A percentile compares a stretch with the other conserved stretches of the same genome.
Evolutionary conservation across 2,113 vertebrate genomes (phyloP).

Genomic region (Laticauda laticaudata): DNA sequence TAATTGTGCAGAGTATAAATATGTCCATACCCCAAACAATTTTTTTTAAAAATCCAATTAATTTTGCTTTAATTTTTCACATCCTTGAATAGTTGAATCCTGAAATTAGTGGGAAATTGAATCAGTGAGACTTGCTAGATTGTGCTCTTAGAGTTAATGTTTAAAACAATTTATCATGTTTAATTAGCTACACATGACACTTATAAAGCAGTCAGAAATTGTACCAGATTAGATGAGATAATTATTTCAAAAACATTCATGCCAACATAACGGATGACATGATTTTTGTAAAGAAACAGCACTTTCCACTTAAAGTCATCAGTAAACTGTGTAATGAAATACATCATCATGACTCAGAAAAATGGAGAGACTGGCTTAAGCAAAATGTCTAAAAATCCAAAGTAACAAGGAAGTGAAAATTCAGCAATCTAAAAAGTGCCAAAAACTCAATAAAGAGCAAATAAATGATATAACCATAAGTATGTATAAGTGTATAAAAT

Average conservation of each 20-base stretch:
- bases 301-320: slow-evolving; percentile 7
- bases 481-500: neutral
- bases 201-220: neutral
- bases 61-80: neutral
- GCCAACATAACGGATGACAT: neutral
- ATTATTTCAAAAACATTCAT: slow-evolving; percentile 4
- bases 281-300: neutral
- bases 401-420: neutral
- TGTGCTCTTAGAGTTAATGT: neutral
- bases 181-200: neutral
- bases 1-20: neutral
- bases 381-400: no score
- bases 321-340: slow-evolving; percentile 1
- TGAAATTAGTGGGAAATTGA: neutral
- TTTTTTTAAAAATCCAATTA: neutral
- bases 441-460: neutral
- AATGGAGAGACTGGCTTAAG: no score
- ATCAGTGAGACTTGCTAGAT: neutral
- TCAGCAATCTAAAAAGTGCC: neutral
- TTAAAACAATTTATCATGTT: neutral
- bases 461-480: neutral
- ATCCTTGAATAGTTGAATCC: neutral
- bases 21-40: neutral
- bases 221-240: neutral
- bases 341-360: neutral